Evolutionary conservation across 2,888 invertebrate species (phyloP).

Genomic region (Plusia festucae): DNA sequence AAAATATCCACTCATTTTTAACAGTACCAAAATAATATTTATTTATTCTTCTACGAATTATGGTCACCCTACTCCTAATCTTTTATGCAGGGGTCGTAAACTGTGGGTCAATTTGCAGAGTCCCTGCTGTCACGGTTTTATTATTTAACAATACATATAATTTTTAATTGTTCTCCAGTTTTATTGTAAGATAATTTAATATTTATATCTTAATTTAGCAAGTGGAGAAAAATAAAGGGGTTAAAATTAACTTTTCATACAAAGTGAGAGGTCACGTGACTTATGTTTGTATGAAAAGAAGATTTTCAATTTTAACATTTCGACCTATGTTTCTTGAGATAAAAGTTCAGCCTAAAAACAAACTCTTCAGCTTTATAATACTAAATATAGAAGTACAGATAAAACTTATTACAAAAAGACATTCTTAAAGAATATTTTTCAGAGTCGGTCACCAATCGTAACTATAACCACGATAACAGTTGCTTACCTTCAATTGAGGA

Average conservation of each 20-base stretch:
- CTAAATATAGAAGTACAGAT: too few relatives aligned
- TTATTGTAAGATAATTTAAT: background rate
- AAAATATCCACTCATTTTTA: too few relatives aligned
- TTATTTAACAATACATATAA: background rate
- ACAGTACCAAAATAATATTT: too few relatives aligned
- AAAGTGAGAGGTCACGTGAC: too few relatives aligned
- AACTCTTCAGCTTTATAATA: too few relatives aligned
- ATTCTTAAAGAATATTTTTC: background rate
- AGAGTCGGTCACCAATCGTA: background rate
- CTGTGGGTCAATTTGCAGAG: slow-evolving; percentile 5
- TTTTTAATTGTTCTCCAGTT: background rate
- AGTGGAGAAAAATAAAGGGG: background rate
- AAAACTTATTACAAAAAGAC: too few relatives aligned
- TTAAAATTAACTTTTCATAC: too few relatives aligned
- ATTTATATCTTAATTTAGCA: background rate
- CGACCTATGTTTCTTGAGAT: too few relatives aligned
- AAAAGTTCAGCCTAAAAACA: too few relatives aligned
- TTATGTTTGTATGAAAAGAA: too few relatives aligned
- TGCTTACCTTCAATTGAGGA: slow-evolving; percentile 7
- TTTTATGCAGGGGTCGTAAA: background rate
- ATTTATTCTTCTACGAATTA: background rate
- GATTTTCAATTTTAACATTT: too few relatives aligned
- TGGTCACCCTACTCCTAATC: background rate
- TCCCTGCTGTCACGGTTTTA: background rate
- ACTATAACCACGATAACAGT: background rate